Evolutionary conservation across 2,888 invertebrate species (phyloP), one percentile per base, ranked within the genome.

Genomic region (Lydus trimaculatus): DNA sequence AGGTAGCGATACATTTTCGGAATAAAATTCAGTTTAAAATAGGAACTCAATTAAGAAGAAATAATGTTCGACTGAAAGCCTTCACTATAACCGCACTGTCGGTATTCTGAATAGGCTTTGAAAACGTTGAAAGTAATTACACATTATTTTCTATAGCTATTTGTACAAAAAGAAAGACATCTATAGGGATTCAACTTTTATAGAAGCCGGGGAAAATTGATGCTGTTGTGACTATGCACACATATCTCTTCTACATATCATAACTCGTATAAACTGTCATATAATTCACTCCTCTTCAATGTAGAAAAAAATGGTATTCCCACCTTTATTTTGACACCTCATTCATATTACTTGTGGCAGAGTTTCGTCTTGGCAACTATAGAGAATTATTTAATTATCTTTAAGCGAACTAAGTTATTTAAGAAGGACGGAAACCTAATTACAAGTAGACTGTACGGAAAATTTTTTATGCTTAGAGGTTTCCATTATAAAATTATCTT

Each of bases 41-140:
- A 20, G 20, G 13, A 25, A 56, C 56, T 56, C 56, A 56, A 56
- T 56, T 56, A 56, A 56, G 56, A 25, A 5, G 56, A 56, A 56
- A 56, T 56, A 56, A 56, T 56, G 56, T 11, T 13, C 13, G 11
- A 11, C 13, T 56, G 56, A 56, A 56, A 25, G 56, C 48, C 20
- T 48, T 48, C 9, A 48, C 48, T 20, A n/a, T n/a, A 6, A 56
- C 23, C 15, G 56, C 25, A 52, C 48, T 52, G 48, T 23, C 48
- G 5, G 25, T 13, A 56, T 13, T 9, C 9, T 56, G 56, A 56
- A 56, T 56, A 13, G 15, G 13, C 23, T 25, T 23, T 23, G 25
- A 56, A 56, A 56, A 25, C 15, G 56, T 6, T 25, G 23, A 3
- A 25, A 23, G 25, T 56, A 25, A 56, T 56, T 25, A 56, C 25